phyloP scores from a whole-genome alignment of 2,888 invertebrate genomes.

The Sinohyriopsis cumingii region DNA sequence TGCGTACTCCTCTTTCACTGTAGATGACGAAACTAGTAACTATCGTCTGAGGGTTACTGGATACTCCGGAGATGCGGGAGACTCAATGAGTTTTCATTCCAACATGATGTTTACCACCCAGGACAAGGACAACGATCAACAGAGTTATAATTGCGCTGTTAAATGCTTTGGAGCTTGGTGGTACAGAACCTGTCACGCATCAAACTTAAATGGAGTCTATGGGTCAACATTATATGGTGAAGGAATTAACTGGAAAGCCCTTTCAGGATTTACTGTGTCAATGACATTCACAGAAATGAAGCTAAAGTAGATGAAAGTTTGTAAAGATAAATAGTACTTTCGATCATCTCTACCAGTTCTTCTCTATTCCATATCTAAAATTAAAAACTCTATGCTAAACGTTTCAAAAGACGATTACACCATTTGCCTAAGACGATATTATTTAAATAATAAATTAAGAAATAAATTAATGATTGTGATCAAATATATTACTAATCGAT shows the following conservation, averaged over 20 bases:
- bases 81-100: constrained; percentile 5
- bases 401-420: too few species aligned
- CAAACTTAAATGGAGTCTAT: constrained; percentile 24
- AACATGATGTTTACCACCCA: constrained; percentile 14
- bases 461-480: too few species aligned
- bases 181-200: constrained; percentile 13
- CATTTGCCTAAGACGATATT: too few species aligned
- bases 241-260: constrained; percentile 19
- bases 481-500: too few species aligned
- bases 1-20: constrained; percentile 8
- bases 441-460: too few species aligned
- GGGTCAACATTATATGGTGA: constrained; percentile 2
- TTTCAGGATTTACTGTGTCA: constrained; percentile 2
- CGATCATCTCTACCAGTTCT: too few species aligned
- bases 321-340: too few species aligned
- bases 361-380: too few species aligned
- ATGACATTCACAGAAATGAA: constrained; percentile 7
- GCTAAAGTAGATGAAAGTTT: background rate
- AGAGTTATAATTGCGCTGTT: constrained; percentile 9
- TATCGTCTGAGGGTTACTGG: constrained; percentile 9
- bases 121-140: constrained; percentile 13
- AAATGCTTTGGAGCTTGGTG: constrained; percentile 23
- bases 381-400: too few species aligned
- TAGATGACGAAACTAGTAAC: background rate
- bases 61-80: constrained; percentile 16